Percentiles rank a stretch among this genome's conserved stretches.
Conservation (phyloP, 2,113 vertebrate genomes). For the Todiramphus saurophagus region DNA sequence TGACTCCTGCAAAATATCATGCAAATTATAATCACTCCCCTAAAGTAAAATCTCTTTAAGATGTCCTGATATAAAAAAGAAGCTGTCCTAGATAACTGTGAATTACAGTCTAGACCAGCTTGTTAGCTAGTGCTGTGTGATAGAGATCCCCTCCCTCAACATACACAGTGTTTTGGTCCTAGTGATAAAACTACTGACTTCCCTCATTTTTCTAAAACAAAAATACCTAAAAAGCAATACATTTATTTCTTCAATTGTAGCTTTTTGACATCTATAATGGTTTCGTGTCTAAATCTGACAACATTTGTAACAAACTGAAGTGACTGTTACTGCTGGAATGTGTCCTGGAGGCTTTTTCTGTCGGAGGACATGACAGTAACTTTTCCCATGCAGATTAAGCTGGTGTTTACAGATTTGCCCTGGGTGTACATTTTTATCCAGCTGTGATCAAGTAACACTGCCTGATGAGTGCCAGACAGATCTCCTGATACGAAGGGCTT, state of each 20-base stretch:
- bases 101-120: neutral
- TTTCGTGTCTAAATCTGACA: constrained; percentile 84
- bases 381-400: constrained; percentile 94
- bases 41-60: constrained; percentile 5
- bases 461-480: constrained; percentile 85
- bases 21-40: neutral
- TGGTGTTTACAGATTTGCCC: constrained; percentile 94
- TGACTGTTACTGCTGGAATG: constrained; percentile 78
- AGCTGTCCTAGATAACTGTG: neutral
- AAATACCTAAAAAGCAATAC: constrained; percentile 34
- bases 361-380: constrained; percentile 86
- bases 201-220: constrained; percentile 25
- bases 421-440: constrained; percentile 84
- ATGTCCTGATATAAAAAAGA: neutral
- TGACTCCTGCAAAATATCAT: neutral
- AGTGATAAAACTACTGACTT: neutral
- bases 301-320: constrained; percentile 79
- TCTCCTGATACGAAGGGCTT: constrained; percentile 72
- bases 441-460: constrained; percentile 84
- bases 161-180: neutral
- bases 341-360: constrained; percentile 87
- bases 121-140: neutral
- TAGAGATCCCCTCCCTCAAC: neutral
- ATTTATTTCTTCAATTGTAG: neutral
- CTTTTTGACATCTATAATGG: constrained; percentile 85